Evolutionary conservation across 2,888 invertebrate species (phyloP).

Genomic region (Stenotaenia linearis): DNA sequence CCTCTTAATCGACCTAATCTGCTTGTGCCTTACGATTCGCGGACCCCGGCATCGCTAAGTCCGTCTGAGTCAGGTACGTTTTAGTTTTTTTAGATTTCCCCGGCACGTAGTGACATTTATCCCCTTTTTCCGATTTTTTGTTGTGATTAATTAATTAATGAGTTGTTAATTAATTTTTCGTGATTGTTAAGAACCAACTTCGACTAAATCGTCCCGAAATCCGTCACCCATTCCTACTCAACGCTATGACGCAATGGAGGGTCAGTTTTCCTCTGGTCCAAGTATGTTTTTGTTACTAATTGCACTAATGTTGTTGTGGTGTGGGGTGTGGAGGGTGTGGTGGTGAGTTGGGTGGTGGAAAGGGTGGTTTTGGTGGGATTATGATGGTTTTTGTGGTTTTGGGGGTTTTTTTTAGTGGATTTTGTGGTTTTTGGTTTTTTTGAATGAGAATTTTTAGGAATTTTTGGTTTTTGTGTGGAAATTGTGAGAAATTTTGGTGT

Average conservation of each 20-base stretch:
- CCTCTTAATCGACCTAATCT: not conserved
- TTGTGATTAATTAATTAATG: not conserved
- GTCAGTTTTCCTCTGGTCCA: conserved; percentile 43
- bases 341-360: too few species aligned
- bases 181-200: conserved; percentile 43
- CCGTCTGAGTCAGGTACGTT: not conserved
- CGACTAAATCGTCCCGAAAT: conserved; percentile 50
- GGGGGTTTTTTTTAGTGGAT: too few species aligned
- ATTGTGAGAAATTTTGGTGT: too few species aligned
- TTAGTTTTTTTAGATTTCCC: too few species aligned
- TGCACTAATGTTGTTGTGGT: not conserved
- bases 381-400: too few species aligned
- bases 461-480: too few species aligned
- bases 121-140: not conserved
- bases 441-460: too few species aligned
- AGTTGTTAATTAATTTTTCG: not conserved
- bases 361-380: too few species aligned
- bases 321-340: too few species aligned
- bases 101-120: too few species aligned
- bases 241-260: conserved; percentile 49
- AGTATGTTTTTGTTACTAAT: conserved; percentile 36
- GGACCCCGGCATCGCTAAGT: not conserved
- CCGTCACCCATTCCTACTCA: conserved; percentile 50
- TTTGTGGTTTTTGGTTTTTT: too few species aligned
- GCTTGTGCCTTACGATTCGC: not conserved